Base-by-base conservation (phyloP, 53 echinoderm and acorn worm species). In the Holothuria leucospilota region DNA sequence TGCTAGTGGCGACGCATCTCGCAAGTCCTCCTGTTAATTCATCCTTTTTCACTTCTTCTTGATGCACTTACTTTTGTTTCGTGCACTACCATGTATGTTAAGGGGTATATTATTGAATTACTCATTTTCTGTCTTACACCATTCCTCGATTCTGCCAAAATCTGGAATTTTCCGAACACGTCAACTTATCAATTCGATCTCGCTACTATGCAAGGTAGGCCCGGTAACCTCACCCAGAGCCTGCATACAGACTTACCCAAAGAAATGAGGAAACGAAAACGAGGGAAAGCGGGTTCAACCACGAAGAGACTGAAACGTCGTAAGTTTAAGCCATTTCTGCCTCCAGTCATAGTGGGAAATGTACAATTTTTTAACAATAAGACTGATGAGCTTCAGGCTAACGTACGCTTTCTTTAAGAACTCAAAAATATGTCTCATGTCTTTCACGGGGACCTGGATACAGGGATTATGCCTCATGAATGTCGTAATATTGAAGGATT, bases 391-490 rank as follows among this genome's bases (percentile, higher is more conserved):
- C 38, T 60, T 16, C 62, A 61, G 29, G 62, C 4, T 29, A 62
- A 34, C 15, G 62, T 81, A 81, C 15, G 81, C 28, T 30, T 60
- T 62, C 39, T n/a, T 6, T 61, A 81, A 23, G 81, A 81, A 81
- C 59, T 29, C 23, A 81, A 42, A 62, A 29, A 81, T 1, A 81
- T 62, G 62, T 9, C 1, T 81, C 9, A 42, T 75, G 77, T 81
- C 81, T 26, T 81, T 81, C 27, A 81, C 81, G 13, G 81, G 60
- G 29, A 81, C 82, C 21, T 81, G 82, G 82, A 61, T 81, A 81
- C 61, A 12, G 82, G 60, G 5, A 18, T 61, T 53, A 24, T 53
- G 13, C 23, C 15, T 62, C 10, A 81, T 62, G 38, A 18, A 15
- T 16, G 14, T 62, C 28, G 9, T 15, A 62, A 53, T 41, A 62